phyloP scores from a whole-genome alignment of 2,888 invertebrate genomes.

The Sphecodes monilicornis region DNA sequence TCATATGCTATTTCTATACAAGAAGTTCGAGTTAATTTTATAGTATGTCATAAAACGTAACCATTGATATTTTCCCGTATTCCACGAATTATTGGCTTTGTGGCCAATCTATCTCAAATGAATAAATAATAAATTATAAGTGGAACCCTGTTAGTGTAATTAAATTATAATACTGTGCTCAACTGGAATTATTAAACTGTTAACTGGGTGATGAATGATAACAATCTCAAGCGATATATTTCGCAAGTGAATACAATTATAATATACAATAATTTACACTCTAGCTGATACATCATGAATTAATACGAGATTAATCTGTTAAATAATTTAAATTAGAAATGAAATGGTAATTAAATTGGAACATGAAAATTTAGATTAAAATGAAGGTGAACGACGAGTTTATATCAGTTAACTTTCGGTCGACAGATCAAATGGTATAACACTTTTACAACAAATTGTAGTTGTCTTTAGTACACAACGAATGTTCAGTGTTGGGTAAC shows the following conservation, averaged over 20 bases:
- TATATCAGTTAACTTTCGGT: not conserved
- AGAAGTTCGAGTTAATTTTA: not conserved
- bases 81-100: not conserved
- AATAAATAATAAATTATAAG: not conserved
- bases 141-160: not conserved
- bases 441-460: not conserved
- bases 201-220: not conserved
- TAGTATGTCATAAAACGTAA: not conserved
- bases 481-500: not conserved
- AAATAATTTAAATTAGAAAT: no score
- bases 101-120: not conserved
- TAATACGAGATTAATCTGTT: not conserved
- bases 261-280: not conserved
- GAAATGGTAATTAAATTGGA: not conserved
- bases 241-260: not conserved
- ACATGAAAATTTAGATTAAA: not conserved
- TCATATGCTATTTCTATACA: not conserved
- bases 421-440: not conserved
- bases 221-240: not conserved
- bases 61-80: not conserved
- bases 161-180: not conserved
- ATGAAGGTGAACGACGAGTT: not conserved
- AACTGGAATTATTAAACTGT: not conserved
- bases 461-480: not conserved
- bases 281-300: not conserved